phyloP scores from a whole-genome alignment of 1,140 invertebrate genomes.

The Sipha flava region DNA sequence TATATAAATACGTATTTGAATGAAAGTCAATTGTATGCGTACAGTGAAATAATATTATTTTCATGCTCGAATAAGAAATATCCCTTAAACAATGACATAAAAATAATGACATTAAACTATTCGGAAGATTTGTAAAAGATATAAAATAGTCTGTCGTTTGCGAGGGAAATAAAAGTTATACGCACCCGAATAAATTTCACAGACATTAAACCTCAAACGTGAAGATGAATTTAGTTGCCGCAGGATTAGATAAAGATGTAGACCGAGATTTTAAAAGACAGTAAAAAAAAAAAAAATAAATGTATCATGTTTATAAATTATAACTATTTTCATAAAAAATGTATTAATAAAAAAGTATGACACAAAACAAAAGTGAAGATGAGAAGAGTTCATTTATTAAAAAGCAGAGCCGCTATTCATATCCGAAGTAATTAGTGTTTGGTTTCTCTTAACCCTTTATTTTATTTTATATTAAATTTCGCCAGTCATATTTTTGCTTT shows the following conservation, averaged over 20 bases:
- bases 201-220: conserved; percentile 4
- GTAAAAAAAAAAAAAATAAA: neutral
- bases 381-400: neutral
- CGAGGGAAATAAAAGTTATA: neutral
- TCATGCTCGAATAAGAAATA: neutral
- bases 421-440: conserved; percentile 6
- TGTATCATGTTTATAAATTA: neutral
- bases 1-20: no score
- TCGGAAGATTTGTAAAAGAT: neutral
- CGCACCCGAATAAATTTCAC: conserved; percentile 2
- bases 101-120: neutral
- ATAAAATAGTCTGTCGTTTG: conserved; percentile 6
- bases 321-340: neutral
- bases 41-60: neutral
- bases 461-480: conserved; percentile 14
- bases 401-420: neutral
- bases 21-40: neutral
- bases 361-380: neutral
- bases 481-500: neutral
- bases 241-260: neutral
- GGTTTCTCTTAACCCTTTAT: neutral
- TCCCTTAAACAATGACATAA: neutral
- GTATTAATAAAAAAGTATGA: neutral
- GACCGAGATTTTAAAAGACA: neutral
- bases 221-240: neutral